These are phyloP conservation scores for Apis laboriosa DNA, from an alignment of 1,140 invertebrate genomes.

Conservation along the genomic window DNA sequence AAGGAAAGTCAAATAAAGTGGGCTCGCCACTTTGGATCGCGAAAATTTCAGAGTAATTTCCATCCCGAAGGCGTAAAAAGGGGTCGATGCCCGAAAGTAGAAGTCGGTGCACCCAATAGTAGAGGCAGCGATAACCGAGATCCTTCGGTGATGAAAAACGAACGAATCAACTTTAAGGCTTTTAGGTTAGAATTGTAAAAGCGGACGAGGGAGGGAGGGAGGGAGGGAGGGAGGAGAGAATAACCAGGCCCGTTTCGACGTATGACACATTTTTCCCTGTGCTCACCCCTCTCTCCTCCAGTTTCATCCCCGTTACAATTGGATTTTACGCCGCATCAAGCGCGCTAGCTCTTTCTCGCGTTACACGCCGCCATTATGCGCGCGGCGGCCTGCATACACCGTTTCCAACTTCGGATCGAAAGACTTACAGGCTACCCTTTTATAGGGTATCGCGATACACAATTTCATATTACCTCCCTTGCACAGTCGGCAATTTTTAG, in stretches of 20 bases:
- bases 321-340: conserved; percentile 58
- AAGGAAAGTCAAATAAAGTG: conserved; percentile 6
- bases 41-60: conserved; percentile 24
- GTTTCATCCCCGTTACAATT: conserved; percentile 23
- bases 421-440: conserved; percentile 30
- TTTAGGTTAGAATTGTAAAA: conserved; percentile 22
- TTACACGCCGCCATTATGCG: conserved; percentile 25
- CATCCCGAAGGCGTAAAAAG: neutral
- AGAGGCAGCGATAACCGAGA: neutral
- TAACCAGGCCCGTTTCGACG: neutral
- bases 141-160: neutral
- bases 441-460: conserved; percentile 37
- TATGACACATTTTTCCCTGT: conserved; percentile 34
- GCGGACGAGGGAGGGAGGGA: neutral
- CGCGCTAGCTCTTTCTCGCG: conserved; percentile 35
- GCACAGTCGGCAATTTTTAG: conserved; percentile 7
- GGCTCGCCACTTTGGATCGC: neutral
- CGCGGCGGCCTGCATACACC: conserved; percentile 4
- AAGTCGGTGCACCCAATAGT: neutral
- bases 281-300: neutral
- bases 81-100: neutral
- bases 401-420: conserved; percentile 42
- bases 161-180: conserved; percentile 5
- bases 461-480: conserved; percentile 41
- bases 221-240: neutral